Base-by-base conservation (phyloP, 2,888 invertebrate genomes). In the Halictus quadricinctus region DNA sequence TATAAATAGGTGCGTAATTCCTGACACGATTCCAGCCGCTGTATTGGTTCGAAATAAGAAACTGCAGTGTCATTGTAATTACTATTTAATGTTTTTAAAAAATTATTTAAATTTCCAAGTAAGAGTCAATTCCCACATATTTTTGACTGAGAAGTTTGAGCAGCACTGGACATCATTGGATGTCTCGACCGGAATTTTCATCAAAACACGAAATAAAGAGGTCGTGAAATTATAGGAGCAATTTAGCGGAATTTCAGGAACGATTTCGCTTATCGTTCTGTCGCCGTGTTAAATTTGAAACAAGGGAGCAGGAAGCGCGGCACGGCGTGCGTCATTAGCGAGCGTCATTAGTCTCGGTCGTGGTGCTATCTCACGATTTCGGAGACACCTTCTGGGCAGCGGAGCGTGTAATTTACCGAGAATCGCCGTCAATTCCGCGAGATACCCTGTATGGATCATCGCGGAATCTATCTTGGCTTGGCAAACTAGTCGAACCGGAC, bases 321-420 rank as follows among this genome's bases (percentile, higher is more conserved):
- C 72, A 54, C 54, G 54, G 21, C 54, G 54, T 3, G 54, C 54
- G 54, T 54, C 54, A 54, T 54, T 21, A 54, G 54, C 54, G 54
- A 54, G 21, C 21, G 80, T 84, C 75, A 84, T 85, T 85, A 84
- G 85, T 80, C 84, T 80, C 73, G 74, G 58, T 54, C 72, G 48
- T n/a, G 60, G 60, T 76, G 75, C 80, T 84, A 84, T 84, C 84
- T 70, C 72, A 83, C 83, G 78, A 88, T 88, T 87, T 83, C 83
- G 88, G 84, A 79, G 84, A 88, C 83, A 88, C 69, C 58, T 74
- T 1, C 41, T 54, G 79, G 66, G 83, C 77, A 82, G 60, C 79
- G 50, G 64, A 41, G 58, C 81, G 78, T 79, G 79, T 83, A 83
- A 88, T 88, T 88, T 86, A 87, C 85, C 50, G 75, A 77, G 74